A percentile compares a stretch with the other conserved stretches of the same genome.
phyloP scores from a whole-genome alignment of 2,888 invertebrate genomes.

The Rugalucina vietnamica region DNA sequence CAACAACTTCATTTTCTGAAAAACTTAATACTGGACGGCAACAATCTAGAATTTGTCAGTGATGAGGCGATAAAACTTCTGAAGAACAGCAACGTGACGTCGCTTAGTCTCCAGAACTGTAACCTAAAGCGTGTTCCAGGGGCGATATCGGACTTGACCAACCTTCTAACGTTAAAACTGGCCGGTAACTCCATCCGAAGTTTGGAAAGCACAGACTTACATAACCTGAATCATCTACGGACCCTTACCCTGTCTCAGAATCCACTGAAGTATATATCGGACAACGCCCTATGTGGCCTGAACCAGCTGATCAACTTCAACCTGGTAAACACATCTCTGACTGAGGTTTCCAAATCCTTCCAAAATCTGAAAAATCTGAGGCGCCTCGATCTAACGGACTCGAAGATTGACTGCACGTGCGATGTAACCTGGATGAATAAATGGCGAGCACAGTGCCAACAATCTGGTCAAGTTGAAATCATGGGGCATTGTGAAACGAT shows the following conservation, averaged over 20 bases:
- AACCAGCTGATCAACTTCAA: conserved; percentile 40
- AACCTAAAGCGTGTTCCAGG: conserved; percentile 66
- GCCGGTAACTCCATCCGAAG: conserved; percentile 64
- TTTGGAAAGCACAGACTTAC: conserved; percentile 65
- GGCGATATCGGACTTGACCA: conserved; percentile 58
- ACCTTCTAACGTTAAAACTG: conserved; percentile 54
- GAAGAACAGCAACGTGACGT: conserved; percentile 52
- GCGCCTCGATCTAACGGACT: conserved; percentile 40
- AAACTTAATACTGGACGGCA: conserved; percentile 58
- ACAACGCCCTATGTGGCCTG: conserved; percentile 56
- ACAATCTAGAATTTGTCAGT: conserved; percentile 65
- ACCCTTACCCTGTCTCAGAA: conserved; percentile 52
- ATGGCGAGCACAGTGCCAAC: conserved; percentile 36
- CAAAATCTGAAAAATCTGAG: conserved; percentile 41
- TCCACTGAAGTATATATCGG: conserved; percentile 66
- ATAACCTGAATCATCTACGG: conserved; percentile 42
- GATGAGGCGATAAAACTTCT: conserved; percentile 63
- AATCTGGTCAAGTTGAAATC: background rate
- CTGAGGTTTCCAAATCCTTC: conserved; percentile 51
- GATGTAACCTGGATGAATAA: conserved; percentile 62
- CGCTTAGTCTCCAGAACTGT: conserved; percentile 60
- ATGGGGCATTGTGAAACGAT: conserved; percentile 61
- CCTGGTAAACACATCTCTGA: conserved; percentile 54
- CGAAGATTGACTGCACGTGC: conserved; percentile 67
- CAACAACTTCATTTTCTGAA: conserved; percentile 44